Base-by-base conservation (phyloP, 2,113 vertebrate species). In the Colinus virginianus region DNA sequence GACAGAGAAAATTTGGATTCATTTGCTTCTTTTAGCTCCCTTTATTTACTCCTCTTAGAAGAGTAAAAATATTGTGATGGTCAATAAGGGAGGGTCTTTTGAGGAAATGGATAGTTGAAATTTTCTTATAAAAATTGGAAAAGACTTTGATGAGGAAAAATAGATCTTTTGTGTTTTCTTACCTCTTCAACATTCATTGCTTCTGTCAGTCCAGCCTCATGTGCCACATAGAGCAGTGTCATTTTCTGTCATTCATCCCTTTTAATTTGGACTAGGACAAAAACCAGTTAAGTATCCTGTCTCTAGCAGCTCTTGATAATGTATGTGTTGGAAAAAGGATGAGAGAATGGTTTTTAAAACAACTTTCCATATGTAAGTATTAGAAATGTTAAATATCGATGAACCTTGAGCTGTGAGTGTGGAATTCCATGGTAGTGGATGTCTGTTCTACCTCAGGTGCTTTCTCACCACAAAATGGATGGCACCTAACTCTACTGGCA, bases 171-270 rank as follows among this genome's bases (percentile, higher is more conserved):
- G 13, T 61, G 59, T 74, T 8, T 13, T 46, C 22, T 78, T 78
- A 84, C 28, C 13, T 7, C 21, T 34, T 13, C 22, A 42, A 49
- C 28, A 38, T 36, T 63, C 1, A 0, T 36, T 63, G 18, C 9
- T 62, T 21, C 25, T 63, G 6, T n/a, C 9, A 49, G 56, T 75
- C 12, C 55, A 68, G 46, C 21, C 53, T 72, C 0, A 4, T 16
- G 4, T 20, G 1, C 55, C 32, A 49, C 28, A 36, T 2, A 32
- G 12, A 25, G 21, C 14, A 5, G 32, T 30, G 79, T 75, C 18
- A 18, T 42, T 25, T 56, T 49, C 32, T n/a, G 30, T 63, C 1
- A 0, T 10, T 2, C 10, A 11, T 69, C 5, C 22, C 9, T 28
- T 63, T 62, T 56, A 75, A 75, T 49, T 38, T 43, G 30, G 30